Percentiles rank a stretch among this genome's conserved stretches.
These are phyloP conservation scores for Pachydiplax longipennis DNA, from an alignment of 2,888 invertebrate genomes.

Conservation along the genomic window DNA sequence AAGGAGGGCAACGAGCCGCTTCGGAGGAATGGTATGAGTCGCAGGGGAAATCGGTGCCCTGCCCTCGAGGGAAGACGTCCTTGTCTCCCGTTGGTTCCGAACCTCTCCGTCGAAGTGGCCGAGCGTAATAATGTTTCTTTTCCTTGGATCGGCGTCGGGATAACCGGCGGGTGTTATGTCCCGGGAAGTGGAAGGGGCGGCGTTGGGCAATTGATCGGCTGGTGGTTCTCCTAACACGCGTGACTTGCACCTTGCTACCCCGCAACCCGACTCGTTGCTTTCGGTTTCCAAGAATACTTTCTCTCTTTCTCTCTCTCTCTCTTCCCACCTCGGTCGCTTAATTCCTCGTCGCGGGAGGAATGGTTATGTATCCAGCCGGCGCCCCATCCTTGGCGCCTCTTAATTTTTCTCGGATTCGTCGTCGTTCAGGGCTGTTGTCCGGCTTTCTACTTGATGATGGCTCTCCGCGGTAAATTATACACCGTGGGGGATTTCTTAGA, in stretches of 20 bases:
- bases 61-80: slow-evolving; percentile 27
- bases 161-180: slow-evolving; percentile 4
- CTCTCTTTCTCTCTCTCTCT: background rate
- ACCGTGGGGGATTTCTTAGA: background rate
- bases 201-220: slow-evolving; percentile 13
- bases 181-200: background rate
- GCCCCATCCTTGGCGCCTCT: slow-evolving; percentile 17
- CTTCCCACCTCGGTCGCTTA: background rate
- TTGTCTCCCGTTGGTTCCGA: slow-evolving; percentile 30
- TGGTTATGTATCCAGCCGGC: slow-evolving; percentile 29
- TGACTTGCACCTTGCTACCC: slow-evolving; percentile 2
- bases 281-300: slow-evolving; percentile 43
- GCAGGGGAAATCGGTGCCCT: slow-evolving; percentile 1
- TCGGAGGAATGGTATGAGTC: background rate
- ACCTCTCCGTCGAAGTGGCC: background rate
- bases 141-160: background rate
- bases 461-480: background rate
- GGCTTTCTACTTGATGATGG: slow-evolving; percentile 31
- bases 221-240: background rate
- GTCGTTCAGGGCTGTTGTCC: background rate
- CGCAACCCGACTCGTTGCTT: slow-evolving; percentile 16
- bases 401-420: slow-evolving; percentile 16
- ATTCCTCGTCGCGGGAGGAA: background rate
- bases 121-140: background rate
- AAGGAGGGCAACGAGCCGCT: background rate